Conservation (phyloP, 2,888 invertebrate species). For the Pyrrhosoma nymphula region DNA sequence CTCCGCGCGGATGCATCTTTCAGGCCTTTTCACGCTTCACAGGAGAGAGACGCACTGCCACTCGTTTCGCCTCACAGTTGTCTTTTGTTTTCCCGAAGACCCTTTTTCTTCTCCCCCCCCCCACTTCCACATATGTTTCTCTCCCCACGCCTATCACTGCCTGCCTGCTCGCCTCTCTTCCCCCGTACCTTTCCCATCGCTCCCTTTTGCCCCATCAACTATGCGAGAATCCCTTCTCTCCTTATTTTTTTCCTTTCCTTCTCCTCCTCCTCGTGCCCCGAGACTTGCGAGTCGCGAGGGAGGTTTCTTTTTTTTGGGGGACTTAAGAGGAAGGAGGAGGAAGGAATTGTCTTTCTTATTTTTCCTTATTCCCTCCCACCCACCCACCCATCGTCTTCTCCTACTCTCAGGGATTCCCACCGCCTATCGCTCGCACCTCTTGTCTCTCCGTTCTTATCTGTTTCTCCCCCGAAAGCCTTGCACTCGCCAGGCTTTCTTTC, state of each 20-base stretch:
- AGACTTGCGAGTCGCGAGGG: not conserved
- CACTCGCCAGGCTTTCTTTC: not conserved
- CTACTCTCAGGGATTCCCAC: not conserved
- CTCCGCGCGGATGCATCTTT: constrained; percentile 51
- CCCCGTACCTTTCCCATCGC: not conserved
- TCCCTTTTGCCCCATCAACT: constrained; percentile 43
- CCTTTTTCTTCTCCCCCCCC: not conserved
- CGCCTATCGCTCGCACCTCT: not conserved
- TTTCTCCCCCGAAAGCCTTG: not conserved
- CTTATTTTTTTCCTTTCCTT: no score
- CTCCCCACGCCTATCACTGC: not conserved
- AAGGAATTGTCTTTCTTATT: not conserved
- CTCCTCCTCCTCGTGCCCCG: no score
- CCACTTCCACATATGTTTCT: not conserved
- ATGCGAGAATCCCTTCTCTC: constrained; percentile 13
- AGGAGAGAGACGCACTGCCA: constrained; percentile 31
- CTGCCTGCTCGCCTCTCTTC: not conserved
- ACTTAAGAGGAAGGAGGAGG: not conserved
- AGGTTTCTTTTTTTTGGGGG: no score
- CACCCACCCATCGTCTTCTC: no score
- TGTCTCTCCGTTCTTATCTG: no score
- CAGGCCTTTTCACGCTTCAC: constrained; percentile 45
- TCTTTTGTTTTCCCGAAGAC: constrained; percentile 21
- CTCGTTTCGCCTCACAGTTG: not conserved
- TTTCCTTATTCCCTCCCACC: no score